Base-by-base conservation (phyloP, 1,140 invertebrate species). In the Oryctes rhinoceros region DNA sequence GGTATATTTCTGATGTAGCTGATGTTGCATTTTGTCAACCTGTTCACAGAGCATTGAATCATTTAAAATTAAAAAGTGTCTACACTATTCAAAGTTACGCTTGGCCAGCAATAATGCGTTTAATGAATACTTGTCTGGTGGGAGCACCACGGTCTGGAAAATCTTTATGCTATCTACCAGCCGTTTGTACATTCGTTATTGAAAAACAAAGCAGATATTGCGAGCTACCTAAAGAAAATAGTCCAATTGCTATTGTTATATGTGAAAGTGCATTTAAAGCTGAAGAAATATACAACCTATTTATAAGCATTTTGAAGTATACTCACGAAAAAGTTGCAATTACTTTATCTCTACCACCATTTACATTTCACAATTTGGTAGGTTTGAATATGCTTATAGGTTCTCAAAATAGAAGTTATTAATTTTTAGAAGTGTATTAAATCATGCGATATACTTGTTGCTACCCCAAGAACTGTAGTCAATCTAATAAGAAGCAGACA, bases 81-180 rank as follows among this genome's bases (percentile, higher is more conserved):
- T 82, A 84, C 79, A 80, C 79, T n/a, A 84, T 90, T 20, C 90
- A 91, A 80, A 86, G 85, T 0, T 87, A 90, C 11, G 86, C 88
- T 0, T 90, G 90, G 89, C 82, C 84, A 39, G 86, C 87, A 6
- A 87, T 90, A 78, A 83, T 90, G 48, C 84, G 89, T 6, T 88
- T 88, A 0, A 86, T 88, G 48, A 89, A 90, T 79, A 81, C 88
- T 1, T 88, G 89, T 71, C 84, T 90, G 80, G 83, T 91, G 0
- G 85, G 88, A 80, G 86, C 88, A 4, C 79, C 83, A 15, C 81
- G 83, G 18, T 88, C 89, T 79, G 90, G 90, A 1, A 91, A 90
- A 83, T 90, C 90, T 11, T 83, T 90, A 79, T 88, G 88, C 0
- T 90, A 90, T 85, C 80, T 90, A 15, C 89, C 89, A 0, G 86